A percentile compares a stretch with the other conserved stretches of the same genome.
These are phyloP conservation scores for Uloborus diversus DNA, from an alignment of 1,140 invertebrate species.

Conservation along the genomic window DNA sequence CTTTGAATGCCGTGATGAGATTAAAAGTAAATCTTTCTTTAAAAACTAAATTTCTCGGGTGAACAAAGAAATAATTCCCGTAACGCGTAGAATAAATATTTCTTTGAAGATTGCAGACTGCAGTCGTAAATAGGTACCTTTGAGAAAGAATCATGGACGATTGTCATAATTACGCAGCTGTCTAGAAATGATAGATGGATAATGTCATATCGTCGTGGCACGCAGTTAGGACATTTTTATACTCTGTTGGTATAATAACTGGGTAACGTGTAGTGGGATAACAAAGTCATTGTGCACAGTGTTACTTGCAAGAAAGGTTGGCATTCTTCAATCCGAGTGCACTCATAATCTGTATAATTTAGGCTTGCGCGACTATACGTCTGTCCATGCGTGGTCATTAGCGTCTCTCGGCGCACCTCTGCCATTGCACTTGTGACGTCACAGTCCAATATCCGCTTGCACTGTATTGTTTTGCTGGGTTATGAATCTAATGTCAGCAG, in stretches of 20 bases:
- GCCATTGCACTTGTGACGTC: slow-evolving; percentile 23
- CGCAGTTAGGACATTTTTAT: slow-evolving; percentile 19
- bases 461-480: slow-evolving; percentile 21
- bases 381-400: slow-evolving; percentile 44
- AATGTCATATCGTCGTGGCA: slow-evolving; percentile 10
- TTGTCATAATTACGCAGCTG: slow-evolving; percentile 48
- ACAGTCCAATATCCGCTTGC: slow-evolving; percentile 11
- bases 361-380: slow-evolving; percentile 32
- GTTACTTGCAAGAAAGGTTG: neutral
- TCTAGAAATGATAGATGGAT: slow-evolving; percentile 26
- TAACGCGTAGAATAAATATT: slow-evolving; percentile 27
- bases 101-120: neutral
- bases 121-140: slow-evolving; percentile 34
- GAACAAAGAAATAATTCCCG: slow-evolving; percentile 23
- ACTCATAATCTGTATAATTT: slow-evolving; percentile 42
- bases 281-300: slow-evolving; percentile 41
- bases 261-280: slow-evolving; percentile 6
- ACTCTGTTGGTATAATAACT: slow-evolving; percentile 42
- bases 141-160: slow-evolving; percentile 12
- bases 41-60: neutral
- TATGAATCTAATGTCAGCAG: too few relatives aligned
- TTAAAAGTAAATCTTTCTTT: neutral
- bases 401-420: slow-evolving; percentile 28
- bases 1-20: neutral
- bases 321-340: neutral